phyloP scores from a whole-genome alignment of 2,113 vertebrate genomes.

The Callipepla squamata region DNA sequence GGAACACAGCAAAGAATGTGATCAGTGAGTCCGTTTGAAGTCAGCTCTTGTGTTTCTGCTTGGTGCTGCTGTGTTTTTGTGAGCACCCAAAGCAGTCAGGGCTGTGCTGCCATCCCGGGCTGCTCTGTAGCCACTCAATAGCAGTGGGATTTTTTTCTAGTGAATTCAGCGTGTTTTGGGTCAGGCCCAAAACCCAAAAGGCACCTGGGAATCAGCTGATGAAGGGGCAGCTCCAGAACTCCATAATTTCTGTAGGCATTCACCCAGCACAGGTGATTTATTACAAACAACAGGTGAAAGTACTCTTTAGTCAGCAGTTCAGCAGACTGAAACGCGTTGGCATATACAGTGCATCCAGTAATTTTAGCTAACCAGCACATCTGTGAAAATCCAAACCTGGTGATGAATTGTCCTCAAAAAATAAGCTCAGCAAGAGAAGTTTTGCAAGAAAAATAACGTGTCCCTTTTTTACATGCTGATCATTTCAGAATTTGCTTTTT shows the following conservation, averaged over 20 bases:
- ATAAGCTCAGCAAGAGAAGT: conserved; percentile 28
- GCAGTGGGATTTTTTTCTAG: background rate
- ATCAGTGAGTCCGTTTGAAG: background rate
- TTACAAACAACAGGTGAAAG: conserved; percentile 31
- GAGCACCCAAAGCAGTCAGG: background rate
- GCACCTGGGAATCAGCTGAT: background rate
- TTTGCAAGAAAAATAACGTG: background rate
- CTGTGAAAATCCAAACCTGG: conserved; percentile 39
- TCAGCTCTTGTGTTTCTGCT: background rate
- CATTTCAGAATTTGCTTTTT: background rate
- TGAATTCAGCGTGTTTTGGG: background rate
- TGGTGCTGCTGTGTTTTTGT: background rate
- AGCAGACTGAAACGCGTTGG: conserved; percentile 30
- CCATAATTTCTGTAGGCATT: background rate
- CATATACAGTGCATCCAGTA: conserved; percentile 36
- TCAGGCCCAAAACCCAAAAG: background rate
- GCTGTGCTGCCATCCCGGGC: background rate
- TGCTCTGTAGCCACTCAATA: background rate
- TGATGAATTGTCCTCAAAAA: conserved; percentile 20
- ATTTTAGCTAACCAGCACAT: conserved; percentile 50
- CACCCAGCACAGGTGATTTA: conserved; percentile 40
- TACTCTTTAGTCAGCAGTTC: conserved; percentile 48
- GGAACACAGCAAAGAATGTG: background rate
- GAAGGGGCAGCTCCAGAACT: background rate
- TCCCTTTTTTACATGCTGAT: background rate